A percentile compares a stretch with the other conserved stretches of the same genome.
Conservation (phyloP, 2,888 invertebrate genomes). For the Slavum lentiscoides region DNA sequence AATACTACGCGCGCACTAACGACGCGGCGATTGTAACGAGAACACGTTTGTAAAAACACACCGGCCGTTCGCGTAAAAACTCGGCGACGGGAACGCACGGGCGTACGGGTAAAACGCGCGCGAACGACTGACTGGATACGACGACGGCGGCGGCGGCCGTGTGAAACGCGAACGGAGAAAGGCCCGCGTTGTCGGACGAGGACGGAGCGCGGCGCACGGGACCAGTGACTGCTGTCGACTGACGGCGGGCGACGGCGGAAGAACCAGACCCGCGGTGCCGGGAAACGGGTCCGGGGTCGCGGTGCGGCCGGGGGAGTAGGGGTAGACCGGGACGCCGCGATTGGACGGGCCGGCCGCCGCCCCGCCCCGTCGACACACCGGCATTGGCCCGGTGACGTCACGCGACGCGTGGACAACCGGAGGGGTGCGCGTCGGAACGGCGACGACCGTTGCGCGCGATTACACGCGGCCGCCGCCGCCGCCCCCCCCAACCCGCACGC, state of each 20-base stretch:
- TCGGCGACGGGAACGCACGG: background rate
- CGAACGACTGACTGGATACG: background rate
- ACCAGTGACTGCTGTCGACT: slow-evolving; percentile 34
- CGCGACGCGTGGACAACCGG: background rate
- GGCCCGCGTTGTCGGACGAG: background rate
- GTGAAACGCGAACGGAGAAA: slow-evolving; percentile 4
- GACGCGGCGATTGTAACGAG: background rate
- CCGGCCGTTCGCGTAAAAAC: too few species aligned
- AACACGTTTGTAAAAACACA: too few species aligned
- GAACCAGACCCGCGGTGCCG: slow-evolving; percentile 37
- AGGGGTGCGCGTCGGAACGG: background rate
- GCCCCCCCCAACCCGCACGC: background rate
- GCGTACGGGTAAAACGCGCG: background rate
- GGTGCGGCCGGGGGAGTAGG: slow-evolving; percentile 11
- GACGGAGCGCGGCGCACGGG: background rate
- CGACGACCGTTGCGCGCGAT: slow-evolving; percentile 29
- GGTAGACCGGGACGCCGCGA: slow-evolving; percentile 13
- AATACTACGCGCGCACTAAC: background rate
- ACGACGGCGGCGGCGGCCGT: background rate
- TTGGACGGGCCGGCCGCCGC: slow-evolving; percentile 26
- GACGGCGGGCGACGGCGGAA: slow-evolving; percentile 27
- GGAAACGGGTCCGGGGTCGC: slow-evolving; percentile 42
- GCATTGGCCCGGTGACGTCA: slow-evolving; percentile 52
- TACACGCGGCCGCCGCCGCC: background rate
- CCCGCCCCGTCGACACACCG: slow-evolving; percentile 29